Conservation (phyloP, 2,797 vertebrate genomes). For the Poecilia gillii region DNA sequence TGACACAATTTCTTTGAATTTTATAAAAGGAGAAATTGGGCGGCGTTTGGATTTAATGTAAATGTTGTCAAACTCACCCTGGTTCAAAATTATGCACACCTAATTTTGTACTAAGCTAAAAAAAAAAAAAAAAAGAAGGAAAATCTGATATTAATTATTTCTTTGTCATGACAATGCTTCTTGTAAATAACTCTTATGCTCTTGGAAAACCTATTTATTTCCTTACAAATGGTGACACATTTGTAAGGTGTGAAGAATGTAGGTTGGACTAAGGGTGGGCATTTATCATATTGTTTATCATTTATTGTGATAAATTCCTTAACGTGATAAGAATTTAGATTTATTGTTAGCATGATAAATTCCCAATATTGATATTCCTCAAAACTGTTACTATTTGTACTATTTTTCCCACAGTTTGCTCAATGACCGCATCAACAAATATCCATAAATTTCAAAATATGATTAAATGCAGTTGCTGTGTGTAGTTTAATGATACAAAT, state of each 20-base stretch:
- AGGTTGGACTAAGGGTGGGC: no score
- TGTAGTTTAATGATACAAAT: no score
- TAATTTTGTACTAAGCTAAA: neutral
- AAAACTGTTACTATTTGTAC: no score
- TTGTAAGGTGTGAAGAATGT: neutral
- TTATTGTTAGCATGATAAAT: no score
- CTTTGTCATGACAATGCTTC: neutral
- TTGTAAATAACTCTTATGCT: neutral
- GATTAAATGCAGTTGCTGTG: no score
- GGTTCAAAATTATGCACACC: neutral
- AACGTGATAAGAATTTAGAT: no score
- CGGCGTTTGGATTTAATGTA: neutral
- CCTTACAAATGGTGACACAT: neutral
- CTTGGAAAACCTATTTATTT: neutral
- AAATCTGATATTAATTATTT: neutral
- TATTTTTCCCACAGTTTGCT: no score
- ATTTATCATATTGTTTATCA: no score
- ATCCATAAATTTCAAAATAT: no score
- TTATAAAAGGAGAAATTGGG: neutral
- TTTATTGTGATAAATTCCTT: no score
- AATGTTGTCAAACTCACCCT: neutral
- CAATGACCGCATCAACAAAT: no score
- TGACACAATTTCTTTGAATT: neutral
- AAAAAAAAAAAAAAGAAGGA: neutral
- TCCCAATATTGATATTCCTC: no score